These are phyloP conservation scores for Tupaia tana DNA, from an alignment of 2,113 vertebrate species.

Conservation along the genomic window DNA sequence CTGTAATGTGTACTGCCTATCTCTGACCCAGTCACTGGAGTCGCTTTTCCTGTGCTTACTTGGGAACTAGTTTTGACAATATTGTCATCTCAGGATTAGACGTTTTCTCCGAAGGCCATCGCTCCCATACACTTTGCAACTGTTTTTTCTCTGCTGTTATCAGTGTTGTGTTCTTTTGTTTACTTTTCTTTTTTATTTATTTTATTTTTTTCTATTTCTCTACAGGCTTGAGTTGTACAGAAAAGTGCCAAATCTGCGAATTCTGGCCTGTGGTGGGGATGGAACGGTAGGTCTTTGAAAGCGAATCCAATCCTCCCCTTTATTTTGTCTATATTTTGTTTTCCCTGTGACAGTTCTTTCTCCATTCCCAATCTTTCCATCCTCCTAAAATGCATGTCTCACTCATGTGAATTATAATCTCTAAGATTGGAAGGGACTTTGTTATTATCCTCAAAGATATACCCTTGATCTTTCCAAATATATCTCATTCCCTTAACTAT, in stretches of 20 bases:
- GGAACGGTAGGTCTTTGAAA: slow-evolving; percentile 88
- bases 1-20: neutral
- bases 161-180: neutral
- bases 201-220: neutral
- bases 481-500: accelerated
- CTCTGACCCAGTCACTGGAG: neutral
- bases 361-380: neutral
- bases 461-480: neutral
- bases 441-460: neutral
- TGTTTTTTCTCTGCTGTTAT: neutral
- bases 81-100: accelerated
- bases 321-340: neutral
- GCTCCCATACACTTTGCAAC: accelerated
- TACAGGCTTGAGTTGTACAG: slow-evolving; percentile 88
- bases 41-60: neutral
- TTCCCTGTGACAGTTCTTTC: neutral
- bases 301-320: neutral
- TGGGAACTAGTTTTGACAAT: neutral
- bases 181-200: no score
- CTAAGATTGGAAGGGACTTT: neutral
- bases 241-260: slow-evolving; percentile 91
- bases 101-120: neutral
- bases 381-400: neutral
- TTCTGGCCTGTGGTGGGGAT: slow-evolving; percentile 91
- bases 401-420: neutral